Base-by-base conservation (phyloP, 2,888 invertebrate species). In the Sinodicranocentrus sp. region DNA sequence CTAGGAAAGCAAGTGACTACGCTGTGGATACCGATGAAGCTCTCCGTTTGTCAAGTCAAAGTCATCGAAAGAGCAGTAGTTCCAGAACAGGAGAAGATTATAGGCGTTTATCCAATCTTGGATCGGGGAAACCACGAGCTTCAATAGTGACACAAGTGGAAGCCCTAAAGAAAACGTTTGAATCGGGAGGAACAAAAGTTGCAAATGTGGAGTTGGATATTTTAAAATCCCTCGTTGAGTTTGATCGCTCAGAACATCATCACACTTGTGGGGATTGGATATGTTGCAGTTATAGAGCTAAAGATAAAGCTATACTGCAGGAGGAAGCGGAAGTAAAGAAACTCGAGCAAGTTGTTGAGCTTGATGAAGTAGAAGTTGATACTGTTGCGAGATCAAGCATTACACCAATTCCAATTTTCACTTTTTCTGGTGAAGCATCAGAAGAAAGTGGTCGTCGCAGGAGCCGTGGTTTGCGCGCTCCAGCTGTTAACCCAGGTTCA, bases 171-270 rank as follows among this genome's bases (percentile, higher is more conserved):
- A 84, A 72, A 68, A 78, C 76, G 0, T 80, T 83, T 28, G 73
- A 83, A 17, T 72, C 67, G 2, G 61, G 54, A 25, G 87, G 87
- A n/a, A 48, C 78, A 5, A 83, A 84, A 59, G 28, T 88, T 1
- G 88, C 80, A 0, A 65, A 78, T 21, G 71, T 88, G 28, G 88
- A 88, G 67, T 8, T 86, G 21, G 87, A 88, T 10, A 87, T 88
- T 65, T 57, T 87, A 44, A 83, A 84, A 21, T 33, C 48, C 3
- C 54, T 88, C 0, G 33, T 85, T n/a, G 79, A 87, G 17, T 84
- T 85, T 72, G 88, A 87, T 17, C 67, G 57, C 1, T 19, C 33
- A 3, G 39, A 44, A 33, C 25, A 70, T 13, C 17, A 23, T 5
- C 13, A 28, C 0, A 65, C 72, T 0, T 65, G 72, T n/a, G 25